phyloP scores from a whole-genome alignment of 2,888 invertebrate species.

The Fissipunctia ypsillon region DNA sequence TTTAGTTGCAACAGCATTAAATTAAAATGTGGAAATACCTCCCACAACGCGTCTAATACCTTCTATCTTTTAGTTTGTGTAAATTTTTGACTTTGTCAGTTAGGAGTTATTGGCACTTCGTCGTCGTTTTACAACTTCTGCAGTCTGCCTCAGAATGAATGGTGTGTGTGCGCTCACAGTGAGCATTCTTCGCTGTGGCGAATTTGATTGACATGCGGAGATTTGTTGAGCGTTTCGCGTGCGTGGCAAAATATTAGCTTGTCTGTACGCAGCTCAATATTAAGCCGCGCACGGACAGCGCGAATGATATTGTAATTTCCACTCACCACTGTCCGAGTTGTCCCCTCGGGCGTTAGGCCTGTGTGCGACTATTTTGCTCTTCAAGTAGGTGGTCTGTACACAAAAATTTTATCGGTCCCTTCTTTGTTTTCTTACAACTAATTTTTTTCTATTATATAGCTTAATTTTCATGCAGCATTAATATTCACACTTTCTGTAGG shows the following conservation, averaged over 20 bases:
- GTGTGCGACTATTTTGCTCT: conserved; percentile 73
- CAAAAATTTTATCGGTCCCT: conserved; percentile 82
- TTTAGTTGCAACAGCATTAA: too few species aligned
- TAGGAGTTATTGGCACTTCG: too few species aligned
- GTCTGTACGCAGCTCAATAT: too few species aligned
- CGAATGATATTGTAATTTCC: not conserved
- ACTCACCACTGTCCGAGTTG: conserved; percentile 74
- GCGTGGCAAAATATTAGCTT: too few species aligned
- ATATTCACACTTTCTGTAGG: conserved; percentile 85
- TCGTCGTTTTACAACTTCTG: not conserved
- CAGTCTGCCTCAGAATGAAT: not conserved
- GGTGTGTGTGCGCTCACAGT: too few species aligned
- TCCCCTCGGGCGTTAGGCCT: conserved; percentile 72
- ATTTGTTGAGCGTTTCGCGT: not conserved
- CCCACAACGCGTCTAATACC: too few species aligned
- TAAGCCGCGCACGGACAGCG: too few species aligned
- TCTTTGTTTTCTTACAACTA: conserved; percentile 79
- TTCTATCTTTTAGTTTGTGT: too few species aligned
- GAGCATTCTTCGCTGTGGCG: not conserved
- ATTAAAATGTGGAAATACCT: too few species aligned
- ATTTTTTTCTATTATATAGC: conserved; percentile 75
- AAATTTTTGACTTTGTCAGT: too few species aligned
- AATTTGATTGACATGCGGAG: not conserved
- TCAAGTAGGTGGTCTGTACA: conserved; percentile 82
- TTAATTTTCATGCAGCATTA: conserved; percentile 73